phyloP scores from a whole-genome alignment of 2,888 invertebrate genomes.

The Calliopum simillimum region DNA sequence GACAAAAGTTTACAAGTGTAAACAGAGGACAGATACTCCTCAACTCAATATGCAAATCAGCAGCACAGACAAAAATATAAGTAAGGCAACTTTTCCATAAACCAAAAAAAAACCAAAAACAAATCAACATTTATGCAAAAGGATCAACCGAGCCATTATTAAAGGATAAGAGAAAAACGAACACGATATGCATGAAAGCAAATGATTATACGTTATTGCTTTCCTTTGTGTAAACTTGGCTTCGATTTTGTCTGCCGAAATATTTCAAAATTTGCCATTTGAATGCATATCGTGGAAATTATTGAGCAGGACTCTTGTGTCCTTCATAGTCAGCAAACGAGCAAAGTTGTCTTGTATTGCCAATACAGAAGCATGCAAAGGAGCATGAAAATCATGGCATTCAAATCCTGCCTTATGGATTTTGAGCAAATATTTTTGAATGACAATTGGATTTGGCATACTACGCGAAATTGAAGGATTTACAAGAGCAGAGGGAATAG shows the following conservation, averaged over 20 bases:
- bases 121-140: constrained; percentile 40
- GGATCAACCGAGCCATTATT: constrained; percentile 37
- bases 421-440: constrained; percentile 25
- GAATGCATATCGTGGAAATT: constrained; percentile 36
- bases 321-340: too few relatives aligned
- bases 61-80: too few relatives aligned
- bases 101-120: constrained; percentile 25
- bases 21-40: neutral
- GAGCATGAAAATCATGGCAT: constrained; percentile 32
- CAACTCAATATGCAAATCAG: neutral
- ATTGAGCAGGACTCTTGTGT: neutral
- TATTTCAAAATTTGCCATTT: constrained; percentile 33
- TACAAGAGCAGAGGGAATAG: constrained; percentile 15
- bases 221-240: neutral
- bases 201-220: neutral
- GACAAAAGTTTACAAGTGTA: constrained; percentile 32
- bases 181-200: neutral
- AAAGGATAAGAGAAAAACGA: neutral
- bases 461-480: constrained; percentile 39
- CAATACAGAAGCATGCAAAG: neutral
- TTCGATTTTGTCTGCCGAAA: constrained; percentile 24
- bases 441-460: constrained; percentile 26
- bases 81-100: neutral
- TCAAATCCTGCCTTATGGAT: constrained; percentile 27
- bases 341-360: too few relatives aligned